phyloP scores from a whole-genome alignment of 2,888 invertebrate genomes.

The Drosophila gaucha region DNA sequence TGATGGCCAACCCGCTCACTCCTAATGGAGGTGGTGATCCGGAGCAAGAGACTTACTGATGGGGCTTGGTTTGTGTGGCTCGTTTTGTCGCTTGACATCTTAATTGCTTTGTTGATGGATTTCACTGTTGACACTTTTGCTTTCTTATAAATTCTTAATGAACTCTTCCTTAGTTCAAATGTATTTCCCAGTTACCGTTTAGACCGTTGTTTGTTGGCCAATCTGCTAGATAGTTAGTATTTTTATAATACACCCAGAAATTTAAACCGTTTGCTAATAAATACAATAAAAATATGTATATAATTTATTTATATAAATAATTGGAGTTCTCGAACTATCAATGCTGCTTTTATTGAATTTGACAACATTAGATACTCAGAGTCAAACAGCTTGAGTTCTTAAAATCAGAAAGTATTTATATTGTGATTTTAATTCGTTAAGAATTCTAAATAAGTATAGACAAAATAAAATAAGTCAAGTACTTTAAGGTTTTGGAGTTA shows the following conservation, averaged over 20 bases:
- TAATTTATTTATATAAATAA: too few species aligned
- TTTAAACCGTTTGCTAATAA: too few species aligned
- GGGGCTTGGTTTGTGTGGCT: conserved; percentile 26
- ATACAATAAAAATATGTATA: too few species aligned
- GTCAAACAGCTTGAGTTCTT: not conserved
- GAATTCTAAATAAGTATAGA: not conserved
- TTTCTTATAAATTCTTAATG: conserved; percentile 64
- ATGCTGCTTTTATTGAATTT: too few species aligned
- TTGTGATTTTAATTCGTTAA: too few species aligned
- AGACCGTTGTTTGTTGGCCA: not conserved
- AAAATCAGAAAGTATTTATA: too few species aligned
- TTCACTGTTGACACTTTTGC: conserved; percentile 73
- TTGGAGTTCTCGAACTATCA: too few species aligned
- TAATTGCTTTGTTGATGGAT: conserved; percentile 75
- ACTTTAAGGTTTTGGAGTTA: too few species aligned
- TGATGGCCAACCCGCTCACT: conserved; percentile 14
- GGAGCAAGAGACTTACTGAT: conserved; percentile 1
- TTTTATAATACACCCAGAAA: too few species aligned
- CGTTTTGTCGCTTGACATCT: conserved; percentile 59
- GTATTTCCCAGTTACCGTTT: conserved; percentile 1
- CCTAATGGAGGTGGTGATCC: conserved; percentile 10
- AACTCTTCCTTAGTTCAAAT: conserved; percentile 27
- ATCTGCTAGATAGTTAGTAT: too few species aligned
- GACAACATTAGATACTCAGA: too few species aligned
- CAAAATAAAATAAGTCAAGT: not conserved